Percentiles rank a stretch among this genome's conserved stretches.
Conservation (phyloP, 1,140 invertebrate genomes). For the Drosophila ironensis region DNA sequence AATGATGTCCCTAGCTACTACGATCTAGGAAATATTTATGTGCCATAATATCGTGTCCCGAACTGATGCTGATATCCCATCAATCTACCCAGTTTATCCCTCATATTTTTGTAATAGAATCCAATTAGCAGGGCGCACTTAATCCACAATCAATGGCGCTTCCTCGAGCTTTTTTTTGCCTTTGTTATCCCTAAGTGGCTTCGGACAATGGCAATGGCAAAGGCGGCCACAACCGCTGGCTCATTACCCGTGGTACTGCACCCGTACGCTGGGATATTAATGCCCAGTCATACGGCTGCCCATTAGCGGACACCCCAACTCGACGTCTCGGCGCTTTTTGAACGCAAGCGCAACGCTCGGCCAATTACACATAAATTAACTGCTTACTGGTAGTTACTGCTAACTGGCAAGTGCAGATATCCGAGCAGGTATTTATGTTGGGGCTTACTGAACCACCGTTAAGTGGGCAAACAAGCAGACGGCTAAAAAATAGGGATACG, state of each 20-base stretch:
- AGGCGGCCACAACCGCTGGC: constrained; percentile 32
- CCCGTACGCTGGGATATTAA: constrained; percentile 50
- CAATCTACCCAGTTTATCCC: constrained; percentile 11
- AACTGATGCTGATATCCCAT: background rate
- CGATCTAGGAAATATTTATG: background rate
- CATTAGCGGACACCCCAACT: constrained; percentile 48
- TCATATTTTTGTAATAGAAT: background rate
- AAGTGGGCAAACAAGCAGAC: constrained; percentile 55
- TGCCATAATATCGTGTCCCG: too few relatives aligned
- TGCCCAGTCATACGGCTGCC: constrained; percentile 51
- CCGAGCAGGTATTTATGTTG: constrained; percentile 7
- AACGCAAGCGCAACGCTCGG: constrained; percentile 73
- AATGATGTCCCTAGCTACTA: background rate
- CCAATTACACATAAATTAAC: constrained; percentile 78
- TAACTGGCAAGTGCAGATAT: constrained; percentile 33
- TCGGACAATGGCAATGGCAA: constrained; percentile 25
- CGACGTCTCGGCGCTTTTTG: too few relatives aligned
- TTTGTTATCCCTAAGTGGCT: constrained; percentile 22
- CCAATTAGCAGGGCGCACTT: constrained; percentile 15
- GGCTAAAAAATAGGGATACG: constrained; percentile 23
- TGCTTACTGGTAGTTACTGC: constrained; percentile 30
- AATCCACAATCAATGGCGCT: constrained; percentile 40
- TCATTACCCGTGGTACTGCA: too few relatives aligned
- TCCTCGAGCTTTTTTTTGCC: constrained; percentile 24
- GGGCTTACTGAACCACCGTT: constrained; percentile 66